These are phyloP conservation scores for Heterodera schachtii DNA, from an alignment of 1,140 invertebrate genomes.

Conservation along the genomic window DNA sequence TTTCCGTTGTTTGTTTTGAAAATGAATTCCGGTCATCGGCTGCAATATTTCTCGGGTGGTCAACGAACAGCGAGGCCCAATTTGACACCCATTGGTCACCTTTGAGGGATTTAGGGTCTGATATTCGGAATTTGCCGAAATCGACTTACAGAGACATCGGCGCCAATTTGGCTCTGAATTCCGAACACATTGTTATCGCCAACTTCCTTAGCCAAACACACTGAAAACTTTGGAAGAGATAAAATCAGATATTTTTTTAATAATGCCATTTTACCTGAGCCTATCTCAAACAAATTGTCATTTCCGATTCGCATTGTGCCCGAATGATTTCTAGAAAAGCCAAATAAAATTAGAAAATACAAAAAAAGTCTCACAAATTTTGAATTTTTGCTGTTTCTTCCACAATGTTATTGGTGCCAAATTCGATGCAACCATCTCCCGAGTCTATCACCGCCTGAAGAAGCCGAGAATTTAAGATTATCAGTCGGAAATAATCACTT, in stretches of 20 bases:
- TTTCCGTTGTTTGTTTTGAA: constrained; percentile 35
- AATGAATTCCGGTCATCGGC: constrained; percentile 31
- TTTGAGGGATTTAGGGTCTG: background rate
- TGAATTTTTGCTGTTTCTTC: constrained; percentile 42
- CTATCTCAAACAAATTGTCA: constrained; percentile 46
- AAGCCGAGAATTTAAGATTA: background rate
- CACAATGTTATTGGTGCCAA: constrained; percentile 46
- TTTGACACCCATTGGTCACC: constrained; percentile 36
- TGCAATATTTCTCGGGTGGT: constrained; percentile 29
- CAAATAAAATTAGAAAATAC: background rate
- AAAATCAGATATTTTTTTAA: background rate
- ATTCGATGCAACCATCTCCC: constrained; percentile 40
- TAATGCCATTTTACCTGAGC: constrained; percentile 20
- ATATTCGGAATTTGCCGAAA: background rate
- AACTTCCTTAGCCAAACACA: constrained; percentile 36
- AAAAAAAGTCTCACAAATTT: constrained; percentile 32
- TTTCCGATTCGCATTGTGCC: constrained; percentile 33
- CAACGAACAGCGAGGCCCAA: constrained; percentile 42
- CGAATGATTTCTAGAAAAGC: constrained; percentile 21
- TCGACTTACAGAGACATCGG: constrained; percentile 23
- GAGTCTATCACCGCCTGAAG: constrained; percentile 38
- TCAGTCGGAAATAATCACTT: constrained; percentile 7
- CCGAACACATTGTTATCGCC: constrained; percentile 48
- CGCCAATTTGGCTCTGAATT: constrained; percentile 31
- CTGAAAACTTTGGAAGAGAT: constrained; percentile 4